phyloP scores from a whole-genome alignment of 2,797 vertebrate species.

The Enteromius paludinosus region DNA sequence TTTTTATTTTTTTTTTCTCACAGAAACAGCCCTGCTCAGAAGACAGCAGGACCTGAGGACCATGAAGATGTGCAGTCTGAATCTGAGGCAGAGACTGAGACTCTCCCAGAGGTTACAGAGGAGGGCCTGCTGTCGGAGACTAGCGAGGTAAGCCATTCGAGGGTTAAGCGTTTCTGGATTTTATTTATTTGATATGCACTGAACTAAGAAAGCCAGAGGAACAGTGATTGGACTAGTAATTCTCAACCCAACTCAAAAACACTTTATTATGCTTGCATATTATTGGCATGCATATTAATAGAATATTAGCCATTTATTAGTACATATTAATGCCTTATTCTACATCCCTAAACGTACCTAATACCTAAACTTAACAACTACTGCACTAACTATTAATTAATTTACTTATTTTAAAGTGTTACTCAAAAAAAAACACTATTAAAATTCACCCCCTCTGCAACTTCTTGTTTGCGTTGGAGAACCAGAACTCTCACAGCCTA shows the following conservation, averaged over 20 bases:
- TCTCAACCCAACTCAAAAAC: too few relatives aligned
- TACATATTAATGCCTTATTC: too few relatives aligned
- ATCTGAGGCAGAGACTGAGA: conserved; percentile 37
- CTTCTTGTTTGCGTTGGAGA: not conserved
- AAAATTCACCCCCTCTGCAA: not conserved
- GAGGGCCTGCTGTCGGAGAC: conserved; percentile 27
- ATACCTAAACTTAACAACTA: too few relatives aligned
- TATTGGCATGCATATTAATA: too few relatives aligned
- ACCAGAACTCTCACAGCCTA: not conserved
- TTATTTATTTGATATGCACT: not conserved
- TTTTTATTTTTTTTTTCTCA: not conserved
- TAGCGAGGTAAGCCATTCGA: conserved; percentile 32
- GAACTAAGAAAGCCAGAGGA: not conserved
- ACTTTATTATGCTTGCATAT: too few relatives aligned
- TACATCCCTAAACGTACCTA: too few relatives aligned
- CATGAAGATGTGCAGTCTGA: conserved; percentile 36
- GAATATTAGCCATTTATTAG: too few relatives aligned
- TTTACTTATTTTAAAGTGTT: too few relatives aligned
- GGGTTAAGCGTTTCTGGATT: not conserved
- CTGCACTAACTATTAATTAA: too few relatives aligned
- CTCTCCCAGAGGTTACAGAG: conserved; percentile 19
- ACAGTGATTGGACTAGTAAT: not conserved
- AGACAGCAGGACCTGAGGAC: conserved; percentile 35
- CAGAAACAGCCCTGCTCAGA: conserved; percentile 44
- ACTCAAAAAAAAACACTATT: not conserved